Evolutionary conservation across 2,113 vertebrate genomes (phyloP).

Genomic region (Grus americana): DNA sequence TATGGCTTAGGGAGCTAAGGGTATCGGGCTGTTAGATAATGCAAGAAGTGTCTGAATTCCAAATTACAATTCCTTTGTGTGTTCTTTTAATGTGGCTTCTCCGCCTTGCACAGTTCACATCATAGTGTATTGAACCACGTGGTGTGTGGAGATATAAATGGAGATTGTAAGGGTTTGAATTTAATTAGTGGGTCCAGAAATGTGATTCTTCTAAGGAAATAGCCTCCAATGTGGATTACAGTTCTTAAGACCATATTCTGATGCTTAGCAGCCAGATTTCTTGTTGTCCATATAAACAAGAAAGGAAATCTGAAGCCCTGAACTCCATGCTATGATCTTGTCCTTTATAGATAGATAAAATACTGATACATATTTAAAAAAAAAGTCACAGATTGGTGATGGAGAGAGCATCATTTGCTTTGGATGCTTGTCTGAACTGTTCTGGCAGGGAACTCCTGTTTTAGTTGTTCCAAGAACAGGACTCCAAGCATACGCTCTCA

Average conservation of each 20-base stretch:
- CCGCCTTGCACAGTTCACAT: neutral
- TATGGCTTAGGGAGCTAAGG: neutral
- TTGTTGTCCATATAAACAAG: neutral
- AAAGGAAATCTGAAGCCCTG: neutral
- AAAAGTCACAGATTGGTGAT: neutral
- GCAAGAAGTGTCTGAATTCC: conserved; percentile 17
- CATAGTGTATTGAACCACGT: neutral
- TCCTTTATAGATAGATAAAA: neutral
- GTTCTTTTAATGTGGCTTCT: conserved; percentile 1
- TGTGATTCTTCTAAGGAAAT: neutral
- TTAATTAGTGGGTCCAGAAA: neutral
- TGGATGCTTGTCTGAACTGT: neutral
- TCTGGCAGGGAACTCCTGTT: neutral
- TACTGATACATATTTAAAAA: neutral
- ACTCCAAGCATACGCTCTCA: neutral
- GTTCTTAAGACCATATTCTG: neutral
- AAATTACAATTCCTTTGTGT: conserved; percentile 8
- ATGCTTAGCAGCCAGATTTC: neutral
- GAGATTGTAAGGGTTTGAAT: neutral
- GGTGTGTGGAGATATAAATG: neutral
- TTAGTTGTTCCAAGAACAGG: neutral
- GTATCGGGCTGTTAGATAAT: neutral
- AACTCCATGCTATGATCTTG: neutral
- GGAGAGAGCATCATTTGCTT: neutral
- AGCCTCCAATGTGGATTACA: neutral